Percentiles rank a stretch among this genome's conserved stretches.
phyloP scores from a whole-genome alignment of 2,888 invertebrate genomes.

The Diarsia brunnea region DNA sequence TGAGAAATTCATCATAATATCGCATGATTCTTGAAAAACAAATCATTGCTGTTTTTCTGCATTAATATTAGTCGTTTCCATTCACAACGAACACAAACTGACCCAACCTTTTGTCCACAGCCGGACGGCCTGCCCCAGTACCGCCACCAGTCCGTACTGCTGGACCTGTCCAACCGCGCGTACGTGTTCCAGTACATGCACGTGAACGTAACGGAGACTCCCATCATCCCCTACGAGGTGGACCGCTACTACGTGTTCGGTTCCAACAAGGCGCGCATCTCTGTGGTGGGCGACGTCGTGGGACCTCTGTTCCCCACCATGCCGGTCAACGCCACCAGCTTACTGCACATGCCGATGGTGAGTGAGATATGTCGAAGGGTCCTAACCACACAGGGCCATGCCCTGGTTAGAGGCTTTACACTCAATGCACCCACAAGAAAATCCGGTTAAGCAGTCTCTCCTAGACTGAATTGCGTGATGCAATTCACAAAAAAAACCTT shows the following conservation, averaged over 20 bases:
- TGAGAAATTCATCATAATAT: no score
- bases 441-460: no score
- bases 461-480: no score
- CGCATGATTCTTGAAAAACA: no score
- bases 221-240: conserved; percentile 97
- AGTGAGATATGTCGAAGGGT: not conserved
- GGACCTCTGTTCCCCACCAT: conserved; percentile 98
- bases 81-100: not conserved
- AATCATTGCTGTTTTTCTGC: not conserved
- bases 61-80: not conserved
- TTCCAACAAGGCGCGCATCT: conserved; percentile 96
- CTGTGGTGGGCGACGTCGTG: conserved; percentile 97
- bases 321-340: conserved; percentile 96
- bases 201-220: conserved; percentile 98
- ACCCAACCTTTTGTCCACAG: conserved; percentile 74
- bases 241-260: conserved; percentile 97
- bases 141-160: conserved; percentile 97
- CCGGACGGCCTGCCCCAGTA: conserved; percentile 98
- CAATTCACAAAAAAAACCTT: no score
- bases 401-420: no score
- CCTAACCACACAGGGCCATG: no score
- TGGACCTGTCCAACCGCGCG: conserved; percentile 97
- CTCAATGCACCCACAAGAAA: no score
- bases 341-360: conserved; percentile 94
- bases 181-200: conserved; percentile 98